Base-by-base conservation (phyloP, 1,140 invertebrate genomes). In the Episyrphus balteatus region DNA sequence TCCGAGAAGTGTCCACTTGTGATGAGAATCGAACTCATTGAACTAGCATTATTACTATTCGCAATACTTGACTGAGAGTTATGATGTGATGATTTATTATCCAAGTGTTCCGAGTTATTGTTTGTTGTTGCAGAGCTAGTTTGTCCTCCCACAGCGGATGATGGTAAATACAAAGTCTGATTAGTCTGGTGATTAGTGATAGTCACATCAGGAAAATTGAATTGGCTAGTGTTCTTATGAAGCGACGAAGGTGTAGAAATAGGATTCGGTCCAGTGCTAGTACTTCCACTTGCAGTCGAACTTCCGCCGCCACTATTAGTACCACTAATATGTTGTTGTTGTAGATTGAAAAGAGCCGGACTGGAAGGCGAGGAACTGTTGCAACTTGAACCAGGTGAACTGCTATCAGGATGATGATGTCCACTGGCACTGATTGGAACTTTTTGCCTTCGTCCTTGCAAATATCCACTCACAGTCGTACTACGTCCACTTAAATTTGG, bases 301-400 rank as follows among this genome's bases (percentile, higher is more conserved):
- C 52, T 47, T 48, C 37, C 10, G 17, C 42, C 12, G 32, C 21
- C 13, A 21, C 34, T 9, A 36, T 3, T 34, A 46, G 48, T 52
- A 50, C 6, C 53, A 57, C 3, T 56, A 47, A 26, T 43, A 66
- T 56, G 72, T 62, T 59, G 75, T 76, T 50, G 76, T 77, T 62
- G 71, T 5, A 62, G 48, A 15, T 58, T 59, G 55, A 83, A 73
- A 41, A 89, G 76, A 51, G 91, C 91, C 46, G 92, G 92, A 72
- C 90, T 94, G 56, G 90, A 94, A 52, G 92, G 92, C 48, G 92
- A 92, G 50, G 92, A 95, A 66, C 90, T 94, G 70, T 93, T 96
- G 74, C 91, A 95, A 64, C 90, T 95, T 38, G 92, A 95, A 42
- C 88, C 91, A 66, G 88, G 92, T 47, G 92, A 95, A 73, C 89